A percentile compares a stretch with the other conserved stretches of the same genome.
Evolutionary conservation across 2,113 vertebrate species (phyloP).

Genomic region (Labeo catla): DNA sequence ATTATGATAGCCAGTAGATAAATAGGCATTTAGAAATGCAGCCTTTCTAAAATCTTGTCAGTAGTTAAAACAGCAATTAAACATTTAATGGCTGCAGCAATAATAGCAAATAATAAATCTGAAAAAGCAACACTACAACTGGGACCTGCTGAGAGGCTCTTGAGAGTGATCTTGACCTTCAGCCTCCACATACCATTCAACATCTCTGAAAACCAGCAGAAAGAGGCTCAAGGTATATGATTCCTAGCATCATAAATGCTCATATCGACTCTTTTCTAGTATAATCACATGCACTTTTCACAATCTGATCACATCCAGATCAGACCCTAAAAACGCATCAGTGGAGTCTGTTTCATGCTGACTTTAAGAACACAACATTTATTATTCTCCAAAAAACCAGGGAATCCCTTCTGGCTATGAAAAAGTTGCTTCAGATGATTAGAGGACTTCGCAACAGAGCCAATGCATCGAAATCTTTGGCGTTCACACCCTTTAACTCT

Average conservation of each 20-base stretch:
- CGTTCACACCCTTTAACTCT: not conserved
- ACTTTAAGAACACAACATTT: slow-evolving; percentile 10
- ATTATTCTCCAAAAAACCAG: not conserved
- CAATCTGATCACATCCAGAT: not conserved
- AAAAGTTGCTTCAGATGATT: slow-evolving; percentile 5
- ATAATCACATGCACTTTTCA: not conserved
- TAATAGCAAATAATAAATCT: not conserved
- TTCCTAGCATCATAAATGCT: not conserved
- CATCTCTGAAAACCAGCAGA: not conserved
- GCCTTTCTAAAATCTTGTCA: not conserved
- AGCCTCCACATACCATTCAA: not conserved
- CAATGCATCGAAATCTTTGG: slow-evolving; percentile 23
- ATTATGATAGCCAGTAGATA: not conserved
- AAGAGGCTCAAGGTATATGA: not conserved
- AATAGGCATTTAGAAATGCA: not conserved
- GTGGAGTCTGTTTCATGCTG: not conserved
- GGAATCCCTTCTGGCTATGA: slow-evolving; percentile 6
- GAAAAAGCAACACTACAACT: not conserved
- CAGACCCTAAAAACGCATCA: not conserved
- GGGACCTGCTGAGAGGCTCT: not conserved
- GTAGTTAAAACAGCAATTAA: not conserved
- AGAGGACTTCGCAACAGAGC: not conserved
- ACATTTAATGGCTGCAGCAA: not conserved
- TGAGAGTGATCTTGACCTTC: slow-evolving; percentile 7
- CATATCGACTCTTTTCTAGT: not conserved